Evolutionary conservation across 2,888 invertebrate species (phyloP).

Genomic region (Metalampra italica): DNA sequence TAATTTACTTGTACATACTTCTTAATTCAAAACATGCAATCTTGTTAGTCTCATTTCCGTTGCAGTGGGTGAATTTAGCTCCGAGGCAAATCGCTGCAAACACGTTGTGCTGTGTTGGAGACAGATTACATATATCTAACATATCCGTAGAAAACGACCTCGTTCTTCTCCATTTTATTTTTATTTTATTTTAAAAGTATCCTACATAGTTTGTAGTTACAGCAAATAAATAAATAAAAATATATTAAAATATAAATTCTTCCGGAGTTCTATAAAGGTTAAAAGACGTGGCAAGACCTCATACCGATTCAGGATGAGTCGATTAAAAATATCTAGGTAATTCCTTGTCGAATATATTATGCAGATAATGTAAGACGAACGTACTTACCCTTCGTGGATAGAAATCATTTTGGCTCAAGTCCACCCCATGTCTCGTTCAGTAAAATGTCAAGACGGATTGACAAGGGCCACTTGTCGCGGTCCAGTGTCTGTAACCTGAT

Average conservation of each 20-base stretch:
- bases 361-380: neutral
- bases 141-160: too few relatives aligned
- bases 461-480: slow-evolving; percentile 2
- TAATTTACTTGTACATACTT: too few relatives aligned
- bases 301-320: too few relatives aligned
- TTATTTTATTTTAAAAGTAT: too few relatives aligned
- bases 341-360: neutral
- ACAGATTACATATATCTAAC: neutral
- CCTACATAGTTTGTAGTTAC: too few relatives aligned
- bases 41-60: neutral
- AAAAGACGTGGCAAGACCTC: too few relatives aligned
- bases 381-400: neutral
- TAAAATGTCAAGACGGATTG: slow-evolving; percentile 5
- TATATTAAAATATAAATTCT: too few relatives aligned
- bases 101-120: neutral
- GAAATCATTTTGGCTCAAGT: neutral
- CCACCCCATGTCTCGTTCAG: neutral
- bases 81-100: neutral
- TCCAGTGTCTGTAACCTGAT: slow-evolving; percentile 2
- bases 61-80: slow-evolving; percentile 1
- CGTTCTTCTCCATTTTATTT: too few relatives aligned
- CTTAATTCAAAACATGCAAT: neutral
- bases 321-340: too few relatives aligned
- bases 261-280: too few relatives aligned
- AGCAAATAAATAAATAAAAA: too few relatives aligned